Evolutionary conservation across 2,888 invertebrate genomes (phyloP).

Genomic region (Cheilosia scutellata): DNA sequence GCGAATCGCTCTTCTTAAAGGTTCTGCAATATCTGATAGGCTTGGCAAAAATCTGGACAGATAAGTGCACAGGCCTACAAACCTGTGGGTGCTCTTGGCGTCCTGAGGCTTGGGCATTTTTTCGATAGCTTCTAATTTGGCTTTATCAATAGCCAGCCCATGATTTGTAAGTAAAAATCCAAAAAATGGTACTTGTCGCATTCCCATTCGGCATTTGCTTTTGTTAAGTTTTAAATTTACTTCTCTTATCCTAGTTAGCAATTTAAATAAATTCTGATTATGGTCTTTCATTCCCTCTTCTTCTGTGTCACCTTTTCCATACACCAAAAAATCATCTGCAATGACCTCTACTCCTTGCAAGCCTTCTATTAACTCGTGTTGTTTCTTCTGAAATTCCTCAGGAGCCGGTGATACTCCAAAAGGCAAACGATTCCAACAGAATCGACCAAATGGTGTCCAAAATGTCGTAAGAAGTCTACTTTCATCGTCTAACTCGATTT

Average conservation of each 20-base stretch:
- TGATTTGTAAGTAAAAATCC: conserved; percentile 40
- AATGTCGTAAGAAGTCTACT: conserved; percentile 79
- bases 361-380: conserved; percentile 15
- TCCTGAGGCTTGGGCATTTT: conserved; percentile 37
- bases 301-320: conserved; percentile 31
- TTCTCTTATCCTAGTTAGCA: conserved; percentile 47
- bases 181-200: conserved; percentile 51
- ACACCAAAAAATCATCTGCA: conserved; percentile 35
- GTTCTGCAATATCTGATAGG: conserved; percentile 75
- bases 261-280: conserved; percentile 37
- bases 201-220: conserved; percentile 23
- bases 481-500: conserved; percentile 76
- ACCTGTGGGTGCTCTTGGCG: conserved; percentile 27
- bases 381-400: conserved; percentile 19
- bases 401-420: conserved; percentile 20
- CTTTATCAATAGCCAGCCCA: conserved; percentile 31
- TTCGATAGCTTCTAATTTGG: conserved; percentile 37
- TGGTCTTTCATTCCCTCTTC: conserved; percentile 40
- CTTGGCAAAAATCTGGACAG: conserved; percentile 75
- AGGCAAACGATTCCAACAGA: conserved; percentile 52
- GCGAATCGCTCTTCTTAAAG: conserved; percentile 74
- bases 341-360: conserved; percentile 26
- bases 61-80: conserved; percentile 58
- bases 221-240: conserved; percentile 55
- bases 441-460: conserved; percentile 73